Percentiles rank a stretch among this genome's conserved stretches.
Conservation (phyloP, 2,888 invertebrate genomes). For the Sphinx pinastri region DNA sequence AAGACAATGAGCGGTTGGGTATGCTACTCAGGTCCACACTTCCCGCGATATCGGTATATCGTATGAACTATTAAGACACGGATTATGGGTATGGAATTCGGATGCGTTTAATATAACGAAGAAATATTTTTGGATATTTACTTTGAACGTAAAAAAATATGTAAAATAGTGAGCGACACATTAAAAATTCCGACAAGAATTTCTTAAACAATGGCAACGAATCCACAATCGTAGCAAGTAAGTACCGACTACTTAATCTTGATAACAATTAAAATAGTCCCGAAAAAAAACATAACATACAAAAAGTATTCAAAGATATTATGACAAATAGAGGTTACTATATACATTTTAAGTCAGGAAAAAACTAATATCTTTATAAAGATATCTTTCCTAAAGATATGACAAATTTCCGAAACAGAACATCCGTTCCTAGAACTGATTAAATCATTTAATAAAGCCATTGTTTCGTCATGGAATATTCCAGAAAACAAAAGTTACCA, state of each 20-base stretch:
- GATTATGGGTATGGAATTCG: conserved; percentile 12
- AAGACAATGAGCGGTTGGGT: conserved; percentile 62
- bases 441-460: conserved; percentile 10
- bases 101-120: neutral
- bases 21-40: conserved; percentile 63
- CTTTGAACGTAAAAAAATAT: neutral
- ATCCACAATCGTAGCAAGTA: too few species aligned
- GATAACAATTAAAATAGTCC: too few species aligned
- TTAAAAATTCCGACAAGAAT: too few species aligned
- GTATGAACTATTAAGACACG: conserved; percentile 57
- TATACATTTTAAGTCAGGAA: too few species aligned
- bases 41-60: conserved; percentile 70
- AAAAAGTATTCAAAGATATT: too few species aligned
- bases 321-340: too few species aligned
- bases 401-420: neutral
- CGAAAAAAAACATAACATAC: too few species aligned
- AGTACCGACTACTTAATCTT: too few species aligned
- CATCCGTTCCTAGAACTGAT: neutral
- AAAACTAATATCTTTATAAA: too few species aligned
- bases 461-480: conserved; percentile 14
- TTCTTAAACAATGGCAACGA: too few species aligned
- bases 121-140: neutral
- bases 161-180: too few species aligned
- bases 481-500: conserved; percentile 16
- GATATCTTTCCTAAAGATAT: neutral